Conservation (phyloP, 2,113 vertebrate genomes). For the Ploceus nigricollis region DNA sequence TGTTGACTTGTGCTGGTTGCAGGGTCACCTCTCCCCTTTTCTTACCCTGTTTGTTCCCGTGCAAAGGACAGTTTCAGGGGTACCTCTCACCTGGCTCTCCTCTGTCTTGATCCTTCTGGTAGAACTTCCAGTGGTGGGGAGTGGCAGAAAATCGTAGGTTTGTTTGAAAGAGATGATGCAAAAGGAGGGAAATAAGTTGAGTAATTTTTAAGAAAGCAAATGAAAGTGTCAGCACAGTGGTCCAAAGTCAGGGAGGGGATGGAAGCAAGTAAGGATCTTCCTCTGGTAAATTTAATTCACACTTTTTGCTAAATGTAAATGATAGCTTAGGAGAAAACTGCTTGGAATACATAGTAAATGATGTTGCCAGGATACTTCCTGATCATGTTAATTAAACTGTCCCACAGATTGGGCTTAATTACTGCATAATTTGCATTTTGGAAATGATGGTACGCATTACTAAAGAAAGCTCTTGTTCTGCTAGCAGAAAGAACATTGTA, state of each 20-base stretch:
- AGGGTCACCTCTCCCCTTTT: neutral
- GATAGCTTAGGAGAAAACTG: slow-evolving; percentile 44
- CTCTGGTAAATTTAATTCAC: neutral
- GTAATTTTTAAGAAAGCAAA: neutral
- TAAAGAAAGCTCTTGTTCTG: slow-evolving; percentile 44
- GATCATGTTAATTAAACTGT: slow-evolving; percentile 76
- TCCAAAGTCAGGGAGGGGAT: neutral
- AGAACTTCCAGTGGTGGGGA: neutral
- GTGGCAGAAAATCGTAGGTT: fast-evolving
- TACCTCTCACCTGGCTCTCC: neutral
- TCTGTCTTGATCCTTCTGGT: neutral
- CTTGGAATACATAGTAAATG: slow-evolving; percentile 49
- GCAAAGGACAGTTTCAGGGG: neutral
- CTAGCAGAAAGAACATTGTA: neutral
- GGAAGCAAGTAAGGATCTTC: neutral
- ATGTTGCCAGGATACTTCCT: slow-evolving; percentile 76
- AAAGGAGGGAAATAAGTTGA: neutral
- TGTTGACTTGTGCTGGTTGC: neutral
- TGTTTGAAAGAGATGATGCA: neutral
- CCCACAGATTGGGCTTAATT: slow-evolving; percentile 73
- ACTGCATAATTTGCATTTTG: slow-evolving; percentile 53
- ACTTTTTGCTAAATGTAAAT: slow-evolving; percentile 49
- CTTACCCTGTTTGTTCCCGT: neutral
- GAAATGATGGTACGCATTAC: neutral
- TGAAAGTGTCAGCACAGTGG: neutral